Evolutionary conservation across 2,797 vertebrate genomes (phyloP), one percentile per base, ranked within the genome.

Genomic region (Macroramphosus scolopax): DNA sequence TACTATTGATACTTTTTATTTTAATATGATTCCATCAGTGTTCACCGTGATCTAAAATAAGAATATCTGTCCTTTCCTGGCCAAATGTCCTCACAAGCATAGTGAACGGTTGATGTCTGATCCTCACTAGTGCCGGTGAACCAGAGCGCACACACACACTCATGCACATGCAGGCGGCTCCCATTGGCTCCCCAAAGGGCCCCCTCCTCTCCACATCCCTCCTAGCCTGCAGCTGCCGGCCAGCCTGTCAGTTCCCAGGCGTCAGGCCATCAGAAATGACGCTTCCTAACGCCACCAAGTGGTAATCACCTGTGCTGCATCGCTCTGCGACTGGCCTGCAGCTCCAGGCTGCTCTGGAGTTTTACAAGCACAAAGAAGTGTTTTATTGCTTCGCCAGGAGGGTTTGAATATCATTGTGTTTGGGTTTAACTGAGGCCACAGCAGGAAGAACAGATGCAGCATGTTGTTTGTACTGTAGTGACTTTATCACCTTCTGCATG

Each of bases 261-360:
- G 75, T 74, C 72, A 75, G 52, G 65, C 63, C 75, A 62, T 73
- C 71, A 63, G 71, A 68, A 75, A 68, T 60, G 74, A 72, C 17
- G 71, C 75, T 61, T 78, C 64, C 77, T 70, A 50, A 78, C 80
- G 77, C 87, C 90, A 81, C 85, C 89, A 80, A 82, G 90, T 89
- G 89, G 89, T 74, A 22, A 53, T 36, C 55, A 45, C 18, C 26
- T 51, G 58, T 44, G 55, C 71, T 86, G 78, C 85, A 82, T 15
- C 33, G 2, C 14, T 29, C 10, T 34, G 34, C 35, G 11, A 22
- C 28, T 38, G 5, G 36, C 15, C 31, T 12, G 5, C 5, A 5
- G 26, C 28, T 36, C 31, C 9, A 50, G 46, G 41, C 36, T 54
- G 36, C 13, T 38, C 6, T 12, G 22, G 24, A 52, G 10, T 15